These are phyloP conservation scores for Phytoseiulus persimilis DNA, from an alignment of 2,888 invertebrate species.

Conservation along the genomic window DNA sequence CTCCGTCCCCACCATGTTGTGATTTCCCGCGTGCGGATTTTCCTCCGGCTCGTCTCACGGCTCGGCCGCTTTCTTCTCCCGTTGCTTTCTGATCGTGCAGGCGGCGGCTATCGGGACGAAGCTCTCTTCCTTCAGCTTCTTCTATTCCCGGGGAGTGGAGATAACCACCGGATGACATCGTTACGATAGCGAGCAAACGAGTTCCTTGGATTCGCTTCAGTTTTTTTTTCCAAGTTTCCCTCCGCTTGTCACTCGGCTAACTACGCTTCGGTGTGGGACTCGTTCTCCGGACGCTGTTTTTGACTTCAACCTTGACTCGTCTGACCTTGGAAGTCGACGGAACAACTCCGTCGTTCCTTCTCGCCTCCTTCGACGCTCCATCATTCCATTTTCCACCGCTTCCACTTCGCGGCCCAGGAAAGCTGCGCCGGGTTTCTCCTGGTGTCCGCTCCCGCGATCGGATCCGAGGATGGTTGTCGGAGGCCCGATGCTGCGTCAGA, in stretches of 20 bases:
- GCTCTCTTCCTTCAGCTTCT: not conserved
- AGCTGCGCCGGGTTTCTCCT: too few relatives aligned
- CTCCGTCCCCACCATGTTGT: not conserved
- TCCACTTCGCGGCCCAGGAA: too few relatives aligned
- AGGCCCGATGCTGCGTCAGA: too few relatives aligned
- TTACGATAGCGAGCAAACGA: not conserved
- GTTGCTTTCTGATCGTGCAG: not conserved
- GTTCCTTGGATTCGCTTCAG: not conserved
- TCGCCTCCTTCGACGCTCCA: not conserved
- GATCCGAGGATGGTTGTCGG: too few relatives aligned
- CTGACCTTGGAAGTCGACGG: not conserved
- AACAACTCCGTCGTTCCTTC: not conserved
- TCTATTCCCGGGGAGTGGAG: not conserved
- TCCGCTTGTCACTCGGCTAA: not conserved
- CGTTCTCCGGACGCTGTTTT: not conserved
- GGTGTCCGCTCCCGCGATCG: too few relatives aligned
- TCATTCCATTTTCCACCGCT: constrained; percentile 5
- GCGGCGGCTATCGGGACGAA: not conserved
- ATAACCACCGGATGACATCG: not conserved
- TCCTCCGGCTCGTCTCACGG: not conserved
- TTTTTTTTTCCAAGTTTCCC: not conserved
- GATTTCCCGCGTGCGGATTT: not conserved
- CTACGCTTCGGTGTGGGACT: not conserved
- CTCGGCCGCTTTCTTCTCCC: not conserved
- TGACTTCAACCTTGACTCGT: not conserved